Evolutionary conservation across 2,113 vertebrate species (phyloP).

Genomic region (Nothocercus julius): DNA sequence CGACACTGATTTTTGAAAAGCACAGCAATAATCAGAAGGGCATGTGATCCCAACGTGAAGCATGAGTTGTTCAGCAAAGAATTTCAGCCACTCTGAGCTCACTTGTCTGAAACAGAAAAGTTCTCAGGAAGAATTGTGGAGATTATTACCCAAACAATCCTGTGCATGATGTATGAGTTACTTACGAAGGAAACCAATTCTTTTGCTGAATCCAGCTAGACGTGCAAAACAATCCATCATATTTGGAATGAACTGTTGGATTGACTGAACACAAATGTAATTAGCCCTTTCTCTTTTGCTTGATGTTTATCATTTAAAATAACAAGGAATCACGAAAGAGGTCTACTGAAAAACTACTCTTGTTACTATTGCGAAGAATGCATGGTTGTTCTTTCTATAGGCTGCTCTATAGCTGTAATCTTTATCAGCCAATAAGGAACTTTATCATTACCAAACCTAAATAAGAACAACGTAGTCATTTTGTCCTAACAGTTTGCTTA

Average conservation of each 20-base stretch:
- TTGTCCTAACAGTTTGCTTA: constrained; percentile 56
- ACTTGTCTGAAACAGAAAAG: background rate
- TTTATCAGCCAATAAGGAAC: constrained; percentile 7
- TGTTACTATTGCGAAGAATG: constrained; percentile 29
- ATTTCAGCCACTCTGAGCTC: background rate
- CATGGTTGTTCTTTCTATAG: constrained; percentile 18
- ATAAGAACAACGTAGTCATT: constrained; percentile 49
- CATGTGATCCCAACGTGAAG: background rate
- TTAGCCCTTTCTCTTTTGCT: constrained; percentile 47
- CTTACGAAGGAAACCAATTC: background rate
- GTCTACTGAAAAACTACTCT: constrained; percentile 8
- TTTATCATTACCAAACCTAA: constrained; percentile 46
- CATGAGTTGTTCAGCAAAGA: background rate
- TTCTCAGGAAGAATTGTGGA: background rate
- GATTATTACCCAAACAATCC: background rate
- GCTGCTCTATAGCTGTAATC: background rate
- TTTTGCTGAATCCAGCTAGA: constrained; percentile 8
- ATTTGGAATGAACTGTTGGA: background rate
- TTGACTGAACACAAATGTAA: constrained; percentile 53
- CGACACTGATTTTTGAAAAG: background rate
- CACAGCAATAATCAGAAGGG: background rate
- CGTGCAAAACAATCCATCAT: background rate
- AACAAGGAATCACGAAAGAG: constrained; percentile 7
- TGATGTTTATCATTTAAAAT: constrained; percentile 44
- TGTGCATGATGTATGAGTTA: background rate